phyloP scores from a whole-genome alignment of 1,140 invertebrate species.

The Bicyclus anynana region DNA sequence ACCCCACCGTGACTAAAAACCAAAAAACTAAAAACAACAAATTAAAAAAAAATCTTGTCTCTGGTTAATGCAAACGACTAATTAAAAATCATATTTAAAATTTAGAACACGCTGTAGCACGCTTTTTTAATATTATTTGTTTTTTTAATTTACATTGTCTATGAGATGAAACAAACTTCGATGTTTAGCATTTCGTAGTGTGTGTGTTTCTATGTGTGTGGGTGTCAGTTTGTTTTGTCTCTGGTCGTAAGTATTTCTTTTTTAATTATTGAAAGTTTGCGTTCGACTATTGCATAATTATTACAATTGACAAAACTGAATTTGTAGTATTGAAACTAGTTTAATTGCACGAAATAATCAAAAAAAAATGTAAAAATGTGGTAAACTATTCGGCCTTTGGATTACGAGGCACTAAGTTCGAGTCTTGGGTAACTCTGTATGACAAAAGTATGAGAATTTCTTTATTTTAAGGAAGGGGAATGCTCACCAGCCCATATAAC shows the following conservation, averaged over 20 bases:
- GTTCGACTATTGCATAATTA: no score
- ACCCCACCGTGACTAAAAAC: slow-evolving; percentile 35
- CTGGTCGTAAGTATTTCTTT: slow-evolving; percentile 1
- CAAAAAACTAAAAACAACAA: slow-evolving; percentile 31
- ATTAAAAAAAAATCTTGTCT: slow-evolving; percentile 2
- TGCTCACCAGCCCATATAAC: no score
- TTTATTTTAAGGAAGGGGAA: no score
- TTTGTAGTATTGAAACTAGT: no score
- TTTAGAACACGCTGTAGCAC: slow-evolving; percentile 25
- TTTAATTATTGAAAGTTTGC: background rate
- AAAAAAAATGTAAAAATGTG: no score
- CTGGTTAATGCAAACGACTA: slow-evolving; percentile 16
- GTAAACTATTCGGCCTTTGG: no score
- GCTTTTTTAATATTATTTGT: slow-evolving; percentile 10
- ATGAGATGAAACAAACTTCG: background rate
- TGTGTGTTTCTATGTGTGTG: background rate
- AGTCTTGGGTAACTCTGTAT: no score
- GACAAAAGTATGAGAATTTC: no score
- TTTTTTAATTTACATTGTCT: background rate
- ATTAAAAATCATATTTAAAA: slow-evolving; percentile 26
- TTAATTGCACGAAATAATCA: no score
- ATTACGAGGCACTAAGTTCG: no score
- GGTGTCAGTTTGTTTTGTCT: background rate
- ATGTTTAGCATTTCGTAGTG: background rate
- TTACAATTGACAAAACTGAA: no score